These are phyloP conservation scores for Athalia cordata DNA, from an alignment of 2,888 invertebrate genomes.

Conservation along the genomic window DNA sequence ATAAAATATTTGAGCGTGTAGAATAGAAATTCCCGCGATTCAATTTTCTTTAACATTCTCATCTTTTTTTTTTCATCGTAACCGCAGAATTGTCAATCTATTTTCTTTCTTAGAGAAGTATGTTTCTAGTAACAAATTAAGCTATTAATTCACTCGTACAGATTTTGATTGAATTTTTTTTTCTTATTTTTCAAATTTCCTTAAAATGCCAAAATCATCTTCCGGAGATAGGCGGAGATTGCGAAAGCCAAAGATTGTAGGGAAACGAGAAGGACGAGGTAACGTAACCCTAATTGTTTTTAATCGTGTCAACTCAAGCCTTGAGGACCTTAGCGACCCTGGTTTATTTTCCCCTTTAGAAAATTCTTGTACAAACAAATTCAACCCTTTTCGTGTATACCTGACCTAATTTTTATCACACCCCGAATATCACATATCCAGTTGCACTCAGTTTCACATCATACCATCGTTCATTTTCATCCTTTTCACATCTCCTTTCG, in stretches of 20 bases:
- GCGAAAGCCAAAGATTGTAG: background rate
- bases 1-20: background rate
- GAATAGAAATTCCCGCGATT: too few relatives aligned
- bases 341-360: background rate
- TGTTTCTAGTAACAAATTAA: too few relatives aligned
- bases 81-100: constrained; percentile 2
- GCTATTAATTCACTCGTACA: too few relatives aligned
- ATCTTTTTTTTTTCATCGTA: constrained; percentile 5
- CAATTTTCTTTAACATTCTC: background rate
- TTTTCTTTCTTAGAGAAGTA: background rate
- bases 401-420: constrained; percentile 14
- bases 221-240: constrained; percentile 3
- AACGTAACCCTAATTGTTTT: background rate
- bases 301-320: background rate
- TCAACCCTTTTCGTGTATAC: background rate
- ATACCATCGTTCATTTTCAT: constrained; percentile 25
- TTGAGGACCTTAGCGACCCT: background rate
- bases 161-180: background rate
- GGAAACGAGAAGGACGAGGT: constrained; percentile 29
- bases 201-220: constrained; percentile 13
- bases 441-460: constrained; percentile 12
- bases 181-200: too few relatives aligned
- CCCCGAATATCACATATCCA: background rate
- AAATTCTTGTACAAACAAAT: background rate
- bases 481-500: constrained; percentile 11